A percentile compares a stretch with the other conserved stretches of the same genome.
phyloP scores from a whole-genome alignment of 2,113 vertebrate genomes.

The Clarias gariepinus region DNA sequence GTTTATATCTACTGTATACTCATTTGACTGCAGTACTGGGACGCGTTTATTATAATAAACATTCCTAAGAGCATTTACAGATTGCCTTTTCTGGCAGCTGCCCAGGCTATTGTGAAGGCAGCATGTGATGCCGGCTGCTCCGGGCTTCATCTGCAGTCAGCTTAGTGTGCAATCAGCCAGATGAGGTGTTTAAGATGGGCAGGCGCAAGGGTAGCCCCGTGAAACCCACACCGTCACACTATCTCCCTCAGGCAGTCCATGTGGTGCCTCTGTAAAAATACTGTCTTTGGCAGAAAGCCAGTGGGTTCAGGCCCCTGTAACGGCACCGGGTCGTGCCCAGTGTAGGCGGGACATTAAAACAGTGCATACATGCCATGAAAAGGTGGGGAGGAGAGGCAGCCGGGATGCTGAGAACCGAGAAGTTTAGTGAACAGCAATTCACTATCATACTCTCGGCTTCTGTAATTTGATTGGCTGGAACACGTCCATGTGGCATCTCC shows the following conservation, averaged over 20 bases:
- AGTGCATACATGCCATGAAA: conserved; percentile 43
- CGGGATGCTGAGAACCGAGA: conserved; percentile 34
- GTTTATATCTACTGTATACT: background rate
- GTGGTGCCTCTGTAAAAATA: conserved; percentile 55
- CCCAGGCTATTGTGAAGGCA: conserved; percentile 56
- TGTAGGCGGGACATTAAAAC: conserved; percentile 42
- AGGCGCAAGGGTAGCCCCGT: conserved; percentile 31
- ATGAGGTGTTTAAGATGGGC: conserved; percentile 50
- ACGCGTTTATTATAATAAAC: conserved; percentile 30
- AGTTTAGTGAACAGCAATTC: conserved; percentile 4
- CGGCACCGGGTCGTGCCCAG: conserved; percentile 47
- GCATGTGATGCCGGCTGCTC: conserved; percentile 44
- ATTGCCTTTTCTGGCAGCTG: conserved; percentile 48
- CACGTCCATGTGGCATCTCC: conserved; percentile 13
- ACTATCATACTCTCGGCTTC: background rate
- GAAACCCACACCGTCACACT: conserved; percentile 51
- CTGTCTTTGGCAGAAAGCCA: conserved; percentile 56
- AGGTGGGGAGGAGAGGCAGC: conserved; percentile 25
- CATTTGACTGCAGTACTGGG: conserved; percentile 12
- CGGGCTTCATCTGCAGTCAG: conserved; percentile 43
- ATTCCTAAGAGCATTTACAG: conserved; percentile 49
- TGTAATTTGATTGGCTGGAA: conserved; percentile 28
- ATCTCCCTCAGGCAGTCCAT: conserved; percentile 41
- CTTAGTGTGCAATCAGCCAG: conserved; percentile 51
- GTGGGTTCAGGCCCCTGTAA: conserved; percentile 35